Evolutionary conservation across 2,113 vertebrate genomes (phyloP).

Genomic region (Apodemus speciosus): DNA sequence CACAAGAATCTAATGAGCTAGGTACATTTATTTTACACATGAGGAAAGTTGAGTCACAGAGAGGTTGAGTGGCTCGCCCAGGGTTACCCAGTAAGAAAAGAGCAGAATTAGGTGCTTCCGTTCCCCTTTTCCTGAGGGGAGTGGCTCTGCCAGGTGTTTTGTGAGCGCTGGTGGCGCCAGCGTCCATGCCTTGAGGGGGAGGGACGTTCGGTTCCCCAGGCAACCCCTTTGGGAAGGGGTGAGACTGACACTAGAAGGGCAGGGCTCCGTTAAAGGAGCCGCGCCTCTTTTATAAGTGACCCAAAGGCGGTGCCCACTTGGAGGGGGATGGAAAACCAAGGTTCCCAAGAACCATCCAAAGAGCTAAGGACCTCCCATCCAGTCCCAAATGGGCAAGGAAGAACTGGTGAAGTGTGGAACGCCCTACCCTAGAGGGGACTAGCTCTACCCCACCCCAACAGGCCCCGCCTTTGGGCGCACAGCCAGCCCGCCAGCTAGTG

Average conservation of each 20-base stretch:
- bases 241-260: conserved; percentile 21
- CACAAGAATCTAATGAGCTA: conserved; percentile 39
- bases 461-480: conserved; percentile 52
- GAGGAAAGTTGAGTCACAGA: conserved; percentile 49
- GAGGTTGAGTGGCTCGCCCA: conserved; percentile 10
- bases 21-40: conserved; percentile 45
- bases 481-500: conserved; percentile 57
- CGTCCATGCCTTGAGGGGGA: not conserved
- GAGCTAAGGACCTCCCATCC: not conserved
- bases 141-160: conserved; percentile 47
- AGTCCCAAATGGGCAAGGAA: conserved; percentile 43
- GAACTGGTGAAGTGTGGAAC: not conserved
- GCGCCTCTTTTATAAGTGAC: conserved; percentile 53
- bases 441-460: conserved; percentile 59
- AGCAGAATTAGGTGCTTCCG: not conserved
- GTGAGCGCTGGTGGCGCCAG: not conserved
- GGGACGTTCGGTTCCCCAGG: conserved; percentile 30
- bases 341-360: not conserved
- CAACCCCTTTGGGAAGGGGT: conserved; percentile 53
- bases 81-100: conserved; percentile 7
- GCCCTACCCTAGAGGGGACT: not conserved
- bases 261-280: conserved; percentile 68
- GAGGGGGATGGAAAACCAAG: not conserved
- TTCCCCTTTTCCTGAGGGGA: conserved; percentile 1
- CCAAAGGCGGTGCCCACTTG: conserved; percentile 43